phyloP scores from a whole-genome alignment of 2,888 invertebrate species.

The Carcina quercana region DNA sequence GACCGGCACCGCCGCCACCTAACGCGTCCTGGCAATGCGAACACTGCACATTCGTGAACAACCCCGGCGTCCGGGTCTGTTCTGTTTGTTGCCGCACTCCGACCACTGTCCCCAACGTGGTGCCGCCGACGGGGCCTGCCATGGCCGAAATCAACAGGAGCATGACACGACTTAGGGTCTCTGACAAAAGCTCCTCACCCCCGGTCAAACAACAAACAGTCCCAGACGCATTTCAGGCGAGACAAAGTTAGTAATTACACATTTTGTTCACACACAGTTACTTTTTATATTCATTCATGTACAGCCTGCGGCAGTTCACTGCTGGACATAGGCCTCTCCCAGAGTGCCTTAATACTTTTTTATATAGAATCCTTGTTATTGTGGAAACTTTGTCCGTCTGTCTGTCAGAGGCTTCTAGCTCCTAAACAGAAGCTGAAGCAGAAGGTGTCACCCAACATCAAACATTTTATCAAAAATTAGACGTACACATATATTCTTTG shows the following conservation, averaged over 20 bases:
- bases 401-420: no score
- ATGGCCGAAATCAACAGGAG: constrained; percentile 21
- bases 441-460: no score
- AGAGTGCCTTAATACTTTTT: no score
- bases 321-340: no score
- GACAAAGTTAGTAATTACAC: constrained; percentile 79
- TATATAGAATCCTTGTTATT: no score
- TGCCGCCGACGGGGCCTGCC: constrained; percentile 18
- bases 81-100: constrained; percentile 91
- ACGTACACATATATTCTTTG: no score
- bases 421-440: no score
- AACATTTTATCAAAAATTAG: no score
- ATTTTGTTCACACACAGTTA: no score
- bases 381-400: no score
- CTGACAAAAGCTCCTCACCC: constrained; percentile 19
- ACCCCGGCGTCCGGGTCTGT: constrained; percentile 85
- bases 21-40: constrained; percentile 87
- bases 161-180: constrained; percentile 27
- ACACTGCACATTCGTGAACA: constrained; percentile 92
- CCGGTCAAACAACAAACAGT: constrained; percentile 7
- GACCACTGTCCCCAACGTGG: constrained; percentile 44
- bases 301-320: no score
- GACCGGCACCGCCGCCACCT: constrained; percentile 68
- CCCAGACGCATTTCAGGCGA: constrained; percentile 33
- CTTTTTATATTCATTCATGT: no score